phyloP scores from a whole-genome alignment of 1,140 invertebrate species.

The Leguminivora glycinivorella region DNA sequence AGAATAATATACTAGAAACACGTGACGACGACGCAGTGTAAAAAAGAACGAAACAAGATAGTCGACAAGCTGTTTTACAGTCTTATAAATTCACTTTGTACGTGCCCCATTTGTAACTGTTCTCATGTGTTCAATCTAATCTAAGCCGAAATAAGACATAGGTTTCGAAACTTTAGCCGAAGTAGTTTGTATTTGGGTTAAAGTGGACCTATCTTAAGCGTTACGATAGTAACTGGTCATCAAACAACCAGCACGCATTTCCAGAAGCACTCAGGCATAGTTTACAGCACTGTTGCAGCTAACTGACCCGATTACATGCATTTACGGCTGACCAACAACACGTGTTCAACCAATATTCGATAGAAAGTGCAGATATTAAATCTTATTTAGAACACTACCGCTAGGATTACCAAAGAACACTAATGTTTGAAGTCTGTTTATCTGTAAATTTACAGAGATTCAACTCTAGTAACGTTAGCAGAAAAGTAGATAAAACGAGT shows the following conservation, averaged over 20 bases:
- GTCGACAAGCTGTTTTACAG: background rate
- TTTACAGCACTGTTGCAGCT: background rate
- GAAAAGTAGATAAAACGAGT: conserved; percentile 7
- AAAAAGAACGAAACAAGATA: background rate
- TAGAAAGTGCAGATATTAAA: background rate
- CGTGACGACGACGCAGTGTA: background rate
- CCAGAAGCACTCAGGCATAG: background rate
- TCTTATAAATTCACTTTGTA: too few species aligned
- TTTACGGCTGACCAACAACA: background rate
- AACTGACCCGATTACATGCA: background rate
- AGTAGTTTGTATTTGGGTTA: background rate
- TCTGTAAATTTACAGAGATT: background rate
- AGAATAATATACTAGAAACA: conserved; percentile 6
- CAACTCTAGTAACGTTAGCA: background rate
- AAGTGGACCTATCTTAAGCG: background rate
- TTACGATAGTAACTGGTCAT: background rate
- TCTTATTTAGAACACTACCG: conserved; percentile 4
- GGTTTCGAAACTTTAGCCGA: background rate
- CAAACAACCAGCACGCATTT: background rate
- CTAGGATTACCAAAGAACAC: background rate
- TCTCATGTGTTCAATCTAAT: too few species aligned
- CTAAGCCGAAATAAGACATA: background rate
- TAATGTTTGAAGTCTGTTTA: conserved; percentile 13
- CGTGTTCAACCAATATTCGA: background rate
- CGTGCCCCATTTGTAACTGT: background rate